These are phyloP conservation scores for Spodoptera exigua DNA, from an alignment of 2,888 invertebrate species.

Conservation along the genomic window DNA sequence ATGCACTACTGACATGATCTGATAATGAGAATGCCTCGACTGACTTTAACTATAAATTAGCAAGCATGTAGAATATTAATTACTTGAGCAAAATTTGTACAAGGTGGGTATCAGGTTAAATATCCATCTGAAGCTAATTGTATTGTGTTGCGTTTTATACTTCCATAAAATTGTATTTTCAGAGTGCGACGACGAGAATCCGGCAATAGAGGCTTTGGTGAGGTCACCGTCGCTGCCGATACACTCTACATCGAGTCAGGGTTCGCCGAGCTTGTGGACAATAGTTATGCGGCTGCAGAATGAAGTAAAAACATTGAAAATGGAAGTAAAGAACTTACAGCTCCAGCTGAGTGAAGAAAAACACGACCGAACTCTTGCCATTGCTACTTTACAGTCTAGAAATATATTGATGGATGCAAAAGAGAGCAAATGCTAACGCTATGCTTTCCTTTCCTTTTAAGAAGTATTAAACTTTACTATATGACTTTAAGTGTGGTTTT, in stretches of 20 bases:
- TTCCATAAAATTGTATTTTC: conserved; percentile 72
- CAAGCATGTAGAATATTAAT: conserved; percentile 28
- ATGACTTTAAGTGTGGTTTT: conserved; percentile 1
- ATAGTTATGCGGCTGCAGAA: conserved; percentile 93
- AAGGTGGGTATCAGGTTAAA: conserved; percentile 67
- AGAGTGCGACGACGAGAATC: conserved; percentile 86
- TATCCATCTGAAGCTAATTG: conserved; percentile 47
- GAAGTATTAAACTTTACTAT: conserved; percentile 45
- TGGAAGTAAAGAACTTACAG: conserved; percentile 89
- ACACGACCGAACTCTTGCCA: conserved; percentile 85
- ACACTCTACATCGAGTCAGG: conserved; percentile 75
- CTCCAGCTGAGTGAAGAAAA: conserved; percentile 92
- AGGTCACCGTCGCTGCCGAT: conserved; percentile 85
- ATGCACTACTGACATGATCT: conserved; percentile 4
- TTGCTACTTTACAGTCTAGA: conserved; percentile 81
- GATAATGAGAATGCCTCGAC: conserved; percentile 25
- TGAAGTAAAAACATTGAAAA: conserved; percentile 91
- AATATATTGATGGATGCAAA: conserved; percentile 82
- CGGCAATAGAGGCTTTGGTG: conserved; percentile 81
- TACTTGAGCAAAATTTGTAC: conserved; percentile 34
- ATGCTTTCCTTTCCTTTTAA: conserved; percentile 17
- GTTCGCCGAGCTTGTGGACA: conserved; percentile 92
- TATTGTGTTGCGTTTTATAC: conserved; percentile 54
- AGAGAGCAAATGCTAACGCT: conserved; percentile 86
- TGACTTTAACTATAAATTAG: conserved; percentile 10